These are phyloP conservation scores for Camponotus fellah DNA, from an alignment of 2,888 invertebrate genomes.

Conservation along the genomic window DNA sequence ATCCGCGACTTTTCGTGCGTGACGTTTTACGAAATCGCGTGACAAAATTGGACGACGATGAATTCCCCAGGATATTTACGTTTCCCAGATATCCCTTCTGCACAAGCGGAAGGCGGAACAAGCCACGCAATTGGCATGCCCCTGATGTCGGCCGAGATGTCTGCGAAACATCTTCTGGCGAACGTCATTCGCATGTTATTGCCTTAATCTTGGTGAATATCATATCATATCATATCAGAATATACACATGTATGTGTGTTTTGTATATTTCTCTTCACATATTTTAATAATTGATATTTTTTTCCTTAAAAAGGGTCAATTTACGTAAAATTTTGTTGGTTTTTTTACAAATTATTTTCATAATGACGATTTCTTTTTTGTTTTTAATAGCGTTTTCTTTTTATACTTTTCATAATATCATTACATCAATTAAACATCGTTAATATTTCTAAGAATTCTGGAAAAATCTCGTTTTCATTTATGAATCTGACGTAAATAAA, in stretches of 20 bases:
- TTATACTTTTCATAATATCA: not conserved
- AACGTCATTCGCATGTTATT: conserved; percentile 13
- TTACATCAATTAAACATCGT: not conserved
- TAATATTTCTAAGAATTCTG: not conserved
- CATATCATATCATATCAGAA: not conserved
- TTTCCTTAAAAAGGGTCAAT: not conserved
- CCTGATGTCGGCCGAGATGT: conserved; percentile 48
- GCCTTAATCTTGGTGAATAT: conserved; percentile 5
- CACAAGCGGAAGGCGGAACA: conserved; percentile 32
- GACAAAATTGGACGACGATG: conserved; percentile 60
- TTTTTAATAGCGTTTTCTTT: not conserved
- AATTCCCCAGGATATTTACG: conserved; percentile 51
- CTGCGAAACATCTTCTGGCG: conserved; percentile 40
- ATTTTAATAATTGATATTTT: not conserved
- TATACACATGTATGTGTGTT: not conserved
- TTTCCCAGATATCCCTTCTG: conserved; percentile 49
- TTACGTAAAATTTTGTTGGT: not conserved
- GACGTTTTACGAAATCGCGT: conserved; percentile 53
- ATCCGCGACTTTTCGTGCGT: conserved; percentile 56
- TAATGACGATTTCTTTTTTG: not conserved
- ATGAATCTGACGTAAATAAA: not conserved
- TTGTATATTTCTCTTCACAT: not conserved
- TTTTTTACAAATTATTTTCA: not conserved
- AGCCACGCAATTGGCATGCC: conserved; percentile 41
- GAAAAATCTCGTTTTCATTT: not conserved